Percentiles rank a stretch among this genome's conserved stretches.
These are phyloP conservation scores for Zaprionus vittiger DNA, from an alignment of 1,140 invertebrate genomes.

Conservation along the genomic window DNA sequence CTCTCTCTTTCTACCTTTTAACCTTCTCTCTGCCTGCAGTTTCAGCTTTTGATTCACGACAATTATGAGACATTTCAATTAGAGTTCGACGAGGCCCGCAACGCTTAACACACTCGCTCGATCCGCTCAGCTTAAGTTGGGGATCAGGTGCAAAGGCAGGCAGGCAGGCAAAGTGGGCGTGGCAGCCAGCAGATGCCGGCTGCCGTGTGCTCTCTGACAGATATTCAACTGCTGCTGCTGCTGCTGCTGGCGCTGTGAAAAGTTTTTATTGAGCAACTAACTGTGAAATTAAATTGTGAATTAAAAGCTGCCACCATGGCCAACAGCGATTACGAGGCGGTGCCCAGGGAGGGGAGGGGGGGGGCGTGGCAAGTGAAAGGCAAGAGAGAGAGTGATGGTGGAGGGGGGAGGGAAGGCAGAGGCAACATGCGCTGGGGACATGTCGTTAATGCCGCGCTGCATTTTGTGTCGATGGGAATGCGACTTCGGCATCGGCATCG, in stretches of 20 bases:
- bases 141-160: slow-evolving; percentile 11
- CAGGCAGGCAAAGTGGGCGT: slow-evolving; percentile 1
- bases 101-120: slow-evolving; percentile 18
- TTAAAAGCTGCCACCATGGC: slow-evolving; percentile 64
- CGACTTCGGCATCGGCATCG: slow-evolving; percentile 7
- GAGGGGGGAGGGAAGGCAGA: background rate
- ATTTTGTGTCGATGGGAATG: slow-evolving; percentile 49
- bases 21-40: background rate
- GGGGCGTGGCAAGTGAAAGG: background rate
- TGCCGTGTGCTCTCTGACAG: slow-evolving; percentile 25
- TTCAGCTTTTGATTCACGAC: slow-evolving; percentile 22
- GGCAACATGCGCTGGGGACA: slow-evolving; percentile 39
- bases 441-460: slow-evolving; percentile 62
- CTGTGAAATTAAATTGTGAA: slow-evolving; percentile 80
- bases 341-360: background rate
- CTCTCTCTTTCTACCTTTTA: background rate
- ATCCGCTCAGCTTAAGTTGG: slow-evolving; percentile 15
- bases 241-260: slow-evolving; percentile 28
- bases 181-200: background rate
- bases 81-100: slow-evolving; percentile 13
- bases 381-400: too few relatives aligned
- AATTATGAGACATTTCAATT: slow-evolving; percentile 54
- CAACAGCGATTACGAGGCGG: slow-evolving; percentile 41
- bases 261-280: slow-evolving; percentile 63
- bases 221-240: slow-evolving; percentile 41